Percentiles rank a stretch among this genome's conserved stretches.
Conservation (phyloP, 2,888 invertebrate species). For the Eristalis tenax region DNA sequence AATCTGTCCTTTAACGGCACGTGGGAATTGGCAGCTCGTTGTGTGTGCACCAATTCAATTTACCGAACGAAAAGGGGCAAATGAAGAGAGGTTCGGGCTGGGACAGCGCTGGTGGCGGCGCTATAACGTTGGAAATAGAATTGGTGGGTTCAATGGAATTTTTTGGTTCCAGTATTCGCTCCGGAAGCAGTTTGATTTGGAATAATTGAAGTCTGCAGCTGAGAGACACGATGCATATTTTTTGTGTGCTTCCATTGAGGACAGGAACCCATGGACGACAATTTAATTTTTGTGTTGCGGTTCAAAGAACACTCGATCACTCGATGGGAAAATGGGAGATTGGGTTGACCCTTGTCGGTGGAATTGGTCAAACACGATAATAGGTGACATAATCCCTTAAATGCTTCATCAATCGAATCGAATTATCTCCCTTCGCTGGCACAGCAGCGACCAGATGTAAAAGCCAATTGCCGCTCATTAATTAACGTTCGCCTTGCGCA, state of each 20-base stretch:
- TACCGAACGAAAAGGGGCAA: constrained; percentile 62
- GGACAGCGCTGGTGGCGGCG: neutral
- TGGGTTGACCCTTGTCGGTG: neutral
- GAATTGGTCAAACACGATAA: constrained; percentile 8
- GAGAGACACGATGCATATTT: neutral
- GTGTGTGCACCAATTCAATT: constrained; percentile 69
- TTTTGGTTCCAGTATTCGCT: constrained; percentile 9
- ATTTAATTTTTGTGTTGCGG: too few species aligned
- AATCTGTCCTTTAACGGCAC: constrained; percentile 75
- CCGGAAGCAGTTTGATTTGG: constrained; percentile 9
- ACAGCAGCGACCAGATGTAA: neutral
- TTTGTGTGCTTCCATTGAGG: neutral
- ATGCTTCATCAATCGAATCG: constrained; percentile 13
- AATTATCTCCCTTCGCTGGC: constrained; percentile 8
- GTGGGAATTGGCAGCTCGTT: constrained; percentile 70
- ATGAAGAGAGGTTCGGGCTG: constrained; percentile 26
- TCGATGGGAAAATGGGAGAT: neutral
- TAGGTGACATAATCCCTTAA: neutral
- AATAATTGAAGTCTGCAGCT: constrained; percentile 30
- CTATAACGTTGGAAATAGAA: constrained; percentile 31
- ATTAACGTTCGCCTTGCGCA: constrained; percentile 27
- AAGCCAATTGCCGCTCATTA: constrained; percentile 49
- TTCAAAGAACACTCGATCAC: too few species aligned
- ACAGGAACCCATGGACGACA: neutral
- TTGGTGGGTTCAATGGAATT: constrained; percentile 38